A percentile compares a stretch with the other conserved stretches of the same genome.
Conservation (phyloP, 2,888 invertebrate genomes). For the Stratiomys singularior region DNA sequence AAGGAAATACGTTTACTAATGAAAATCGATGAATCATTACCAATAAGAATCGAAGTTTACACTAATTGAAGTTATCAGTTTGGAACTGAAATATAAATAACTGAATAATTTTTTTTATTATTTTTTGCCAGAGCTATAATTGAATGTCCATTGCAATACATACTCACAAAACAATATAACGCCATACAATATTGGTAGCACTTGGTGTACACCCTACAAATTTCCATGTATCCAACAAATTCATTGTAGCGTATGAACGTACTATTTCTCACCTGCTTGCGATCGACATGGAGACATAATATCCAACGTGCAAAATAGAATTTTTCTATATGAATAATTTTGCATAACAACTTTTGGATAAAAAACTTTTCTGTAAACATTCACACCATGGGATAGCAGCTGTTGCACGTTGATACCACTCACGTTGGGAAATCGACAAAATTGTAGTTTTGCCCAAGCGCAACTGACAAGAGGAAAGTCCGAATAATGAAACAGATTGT, state of each 20-base stretch:
- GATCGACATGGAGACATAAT: slow-evolving; percentile 37
- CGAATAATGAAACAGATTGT: neutral
- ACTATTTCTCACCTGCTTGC: slow-evolving; percentile 42
- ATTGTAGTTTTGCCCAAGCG: slow-evolving; percentile 5
- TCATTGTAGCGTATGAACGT: slow-evolving; percentile 9
- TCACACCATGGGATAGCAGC: slow-evolving; percentile 8
- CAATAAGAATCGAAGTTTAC: too few species aligned
- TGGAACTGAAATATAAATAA: too few species aligned
- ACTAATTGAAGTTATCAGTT: too few species aligned
- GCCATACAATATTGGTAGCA: neutral
- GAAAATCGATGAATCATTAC: too few species aligned
- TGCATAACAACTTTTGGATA: slow-evolving; percentile 45
- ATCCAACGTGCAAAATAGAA: slow-evolving; percentile 46
- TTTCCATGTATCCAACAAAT: neutral
- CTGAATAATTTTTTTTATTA: too few species aligned
- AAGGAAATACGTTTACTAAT: too few species aligned
- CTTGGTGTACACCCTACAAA: neutral
- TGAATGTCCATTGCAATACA: too few species aligned
- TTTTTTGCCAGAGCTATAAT: too few species aligned
- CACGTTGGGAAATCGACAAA: neutral
- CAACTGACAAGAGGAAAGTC: neutral
- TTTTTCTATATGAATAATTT: slow-evolving; percentile 49
- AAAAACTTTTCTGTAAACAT: slow-evolving; percentile 34
- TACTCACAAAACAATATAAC: neutral
- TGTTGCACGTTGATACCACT: neutral